Conservation (phyloP, 92 coral and sea anemone species). For the Parazoanthus darwini region DNA sequence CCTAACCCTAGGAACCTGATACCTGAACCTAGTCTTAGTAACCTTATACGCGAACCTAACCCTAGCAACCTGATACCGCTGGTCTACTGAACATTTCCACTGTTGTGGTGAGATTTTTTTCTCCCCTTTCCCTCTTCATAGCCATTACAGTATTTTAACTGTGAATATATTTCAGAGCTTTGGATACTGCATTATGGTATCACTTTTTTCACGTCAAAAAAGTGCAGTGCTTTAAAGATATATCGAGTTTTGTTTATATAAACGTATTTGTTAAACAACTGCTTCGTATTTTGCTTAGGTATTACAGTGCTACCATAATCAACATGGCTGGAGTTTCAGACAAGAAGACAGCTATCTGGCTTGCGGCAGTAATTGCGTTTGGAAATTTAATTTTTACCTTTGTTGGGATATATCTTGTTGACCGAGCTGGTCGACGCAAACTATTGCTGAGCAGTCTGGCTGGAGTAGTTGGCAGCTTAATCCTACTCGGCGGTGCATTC, state of each 20-base stretch:
- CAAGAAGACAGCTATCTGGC: constrained; percentile 87
- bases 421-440: constrained; percentile 88
- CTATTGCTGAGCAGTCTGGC: constrained; percentile 81
- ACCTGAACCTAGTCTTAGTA: too few relatives aligned
- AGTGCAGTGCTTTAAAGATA: too few relatives aligned
- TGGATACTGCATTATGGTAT: too few relatives aligned
- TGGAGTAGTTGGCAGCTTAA: constrained; percentile 74
- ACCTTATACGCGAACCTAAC: too few relatives aligned
- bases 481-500: constrained; percentile 85
- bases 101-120: too few relatives aligned
- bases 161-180: too few relatives aligned
- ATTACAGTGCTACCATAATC: constrained; percentile 95
- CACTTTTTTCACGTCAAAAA: too few relatives aligned
- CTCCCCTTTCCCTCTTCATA: too few relatives aligned
- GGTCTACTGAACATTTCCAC: too few relatives aligned
- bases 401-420: constrained; percentile 82
- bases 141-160: too few relatives aligned
- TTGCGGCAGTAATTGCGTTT: constrained; percentile 90
- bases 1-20: too few relatives aligned
- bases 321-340: constrained; percentile 89
- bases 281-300: constrained; percentile 52
- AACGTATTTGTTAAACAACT: background rate
- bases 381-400: constrained; percentile 82
- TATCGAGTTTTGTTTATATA: background rate
- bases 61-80: too few relatives aligned